Conservation (phyloP, 2,113 vertebrate species). For the Nothobranchius kuhntae region DNA sequence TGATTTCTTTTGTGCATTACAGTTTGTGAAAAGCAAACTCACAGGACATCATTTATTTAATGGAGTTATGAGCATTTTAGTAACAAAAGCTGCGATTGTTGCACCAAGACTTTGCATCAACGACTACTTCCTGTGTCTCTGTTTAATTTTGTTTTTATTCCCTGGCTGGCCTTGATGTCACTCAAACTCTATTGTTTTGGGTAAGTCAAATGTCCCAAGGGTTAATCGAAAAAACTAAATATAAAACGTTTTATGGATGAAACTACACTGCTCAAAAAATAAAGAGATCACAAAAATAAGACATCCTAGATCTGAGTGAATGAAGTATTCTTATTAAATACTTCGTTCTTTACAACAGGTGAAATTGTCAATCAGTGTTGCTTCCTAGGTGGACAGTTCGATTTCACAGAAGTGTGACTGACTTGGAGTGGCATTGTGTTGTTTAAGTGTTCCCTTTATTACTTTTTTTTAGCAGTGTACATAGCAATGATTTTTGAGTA, state of each 20-base stretch:
- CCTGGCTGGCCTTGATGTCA: conserved; percentile 10
- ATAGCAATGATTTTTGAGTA: too few species aligned
- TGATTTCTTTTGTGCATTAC: conserved; percentile 24
- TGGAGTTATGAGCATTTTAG: conserved; percentile 16
- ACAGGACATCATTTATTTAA: conserved; percentile 7
- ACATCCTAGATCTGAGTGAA: too few species aligned
- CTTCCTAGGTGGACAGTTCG: too few species aligned
- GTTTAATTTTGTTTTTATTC: conserved; percentile 31
- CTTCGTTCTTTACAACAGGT: too few species aligned
- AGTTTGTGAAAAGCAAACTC: conserved; percentile 4
- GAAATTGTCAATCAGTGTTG: too few species aligned
- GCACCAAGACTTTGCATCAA: conserved; percentile 25
- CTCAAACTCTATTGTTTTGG: conserved; percentile 12
- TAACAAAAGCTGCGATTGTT: conserved; percentile 36
- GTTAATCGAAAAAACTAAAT: neutral
- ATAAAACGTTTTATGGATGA: neutral
- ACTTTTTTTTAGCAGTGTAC: too few species aligned
- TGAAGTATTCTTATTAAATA: too few species aligned
- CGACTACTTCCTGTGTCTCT: conserved; percentile 50
- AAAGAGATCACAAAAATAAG: too few species aligned
- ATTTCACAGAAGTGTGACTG: too few species aligned
- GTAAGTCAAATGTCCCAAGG: conserved; percentile 56
- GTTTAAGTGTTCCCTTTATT: too few species aligned
- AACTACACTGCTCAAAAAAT: too few species aligned
- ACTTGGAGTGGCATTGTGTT: too few species aligned